phyloP scores from a whole-genome alignment of 1,140 invertebrate genomes.

The Drosophila dunni region DNA sequence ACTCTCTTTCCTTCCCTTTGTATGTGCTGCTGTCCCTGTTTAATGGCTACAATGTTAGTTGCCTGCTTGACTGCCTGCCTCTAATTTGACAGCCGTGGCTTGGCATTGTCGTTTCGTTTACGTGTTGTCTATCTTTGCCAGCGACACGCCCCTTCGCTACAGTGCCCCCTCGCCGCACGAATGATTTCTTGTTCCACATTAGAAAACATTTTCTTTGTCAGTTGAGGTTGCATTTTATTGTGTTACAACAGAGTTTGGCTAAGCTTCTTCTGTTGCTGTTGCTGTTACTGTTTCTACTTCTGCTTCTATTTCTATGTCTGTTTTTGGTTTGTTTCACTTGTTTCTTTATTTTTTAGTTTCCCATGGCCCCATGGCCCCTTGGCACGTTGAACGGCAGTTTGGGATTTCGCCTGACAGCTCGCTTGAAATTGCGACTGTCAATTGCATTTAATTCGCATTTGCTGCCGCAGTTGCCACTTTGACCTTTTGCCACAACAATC shows the following conservation, averaged over 20 bases:
- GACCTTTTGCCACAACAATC: conserved; percentile 48
- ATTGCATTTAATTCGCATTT: conserved; percentile 78
- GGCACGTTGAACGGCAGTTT: conserved; percentile 51
- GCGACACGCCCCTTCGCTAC: conserved; percentile 51
- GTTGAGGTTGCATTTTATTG: conserved; percentile 82
- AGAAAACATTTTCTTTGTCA: conserved; percentile 79
- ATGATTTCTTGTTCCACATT: conserved; percentile 60
- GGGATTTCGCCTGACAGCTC: conserved; percentile 78
- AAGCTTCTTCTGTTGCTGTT: conserved; percentile 25
- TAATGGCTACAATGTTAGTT: conserved; percentile 45
- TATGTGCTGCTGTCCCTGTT: not conserved
- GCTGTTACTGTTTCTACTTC: not conserved
- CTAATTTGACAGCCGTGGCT: conserved; percentile 79
- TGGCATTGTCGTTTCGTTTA: conserved; percentile 78
- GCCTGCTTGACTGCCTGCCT: conserved; percentile 55
- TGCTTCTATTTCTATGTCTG: conserved; percentile 6
- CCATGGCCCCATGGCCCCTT: conserved; percentile 18
- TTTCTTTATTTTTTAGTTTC: conserved; percentile 27
- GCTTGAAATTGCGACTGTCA: conserved; percentile 82
- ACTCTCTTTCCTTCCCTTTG: not conserved
- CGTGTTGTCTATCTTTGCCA: conserved; percentile 74
- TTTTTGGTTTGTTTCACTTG: conserved; percentile 16
- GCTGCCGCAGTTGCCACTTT: conserved; percentile 55
- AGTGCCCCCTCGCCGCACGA: conserved; percentile 48
- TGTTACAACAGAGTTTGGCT: conserved; percentile 74